Percentiles rank a stretch among this genome's conserved stretches.
These are phyloP conservation scores for Cosmopolites sordidus DNA, from an alignment of 2,888 invertebrate species.

Conservation along the genomic window DNA sequence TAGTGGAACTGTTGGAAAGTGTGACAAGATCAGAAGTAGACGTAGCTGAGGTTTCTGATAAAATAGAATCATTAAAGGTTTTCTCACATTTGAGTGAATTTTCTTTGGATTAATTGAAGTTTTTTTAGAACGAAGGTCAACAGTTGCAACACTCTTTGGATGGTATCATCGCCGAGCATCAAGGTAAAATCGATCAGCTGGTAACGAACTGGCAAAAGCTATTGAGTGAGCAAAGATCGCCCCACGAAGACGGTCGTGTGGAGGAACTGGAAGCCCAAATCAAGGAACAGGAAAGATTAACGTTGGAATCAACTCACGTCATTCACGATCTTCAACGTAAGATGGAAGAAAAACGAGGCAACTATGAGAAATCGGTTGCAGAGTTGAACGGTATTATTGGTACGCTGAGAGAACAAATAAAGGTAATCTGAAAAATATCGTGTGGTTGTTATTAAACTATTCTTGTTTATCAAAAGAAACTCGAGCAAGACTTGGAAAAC, in stretches of 20 bases:
- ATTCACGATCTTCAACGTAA: constrained; percentile 36
- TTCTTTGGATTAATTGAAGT: neutral
- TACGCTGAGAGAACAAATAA: constrained; percentile 35
- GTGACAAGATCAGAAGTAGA: constrained; percentile 36
- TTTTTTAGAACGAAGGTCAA: constrained; percentile 30
- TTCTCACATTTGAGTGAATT: neutral
- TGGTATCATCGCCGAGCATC: constrained; percentile 35
- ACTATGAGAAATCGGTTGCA: constrained; percentile 32
- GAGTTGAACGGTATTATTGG: constrained; percentile 34
- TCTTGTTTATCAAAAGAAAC: constrained; percentile 22
- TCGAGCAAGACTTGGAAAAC: constrained; percentile 38
- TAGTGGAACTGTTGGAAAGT: constrained; percentile 39
- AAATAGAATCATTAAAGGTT: constrained; percentile 33
- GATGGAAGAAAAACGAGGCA: constrained; percentile 35
- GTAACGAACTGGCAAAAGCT: constrained; percentile 35
- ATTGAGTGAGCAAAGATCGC: constrained; percentile 30
- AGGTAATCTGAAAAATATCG: constrained; percentile 4
- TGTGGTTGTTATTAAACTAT: neutral
- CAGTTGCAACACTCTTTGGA: constrained; percentile 38
- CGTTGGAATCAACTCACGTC: constrained; percentile 30
- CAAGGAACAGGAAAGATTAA: constrained; percentile 34
- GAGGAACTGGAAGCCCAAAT: constrained; percentile 35
- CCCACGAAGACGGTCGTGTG: constrained; percentile 7
- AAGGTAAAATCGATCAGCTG: constrained; percentile 36
- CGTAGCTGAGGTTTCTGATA: constrained; percentile 32